Evolutionary conservation across 2,888 invertebrate genomes (phyloP).

Genomic region (Aleiodes leptofemur): DNA sequence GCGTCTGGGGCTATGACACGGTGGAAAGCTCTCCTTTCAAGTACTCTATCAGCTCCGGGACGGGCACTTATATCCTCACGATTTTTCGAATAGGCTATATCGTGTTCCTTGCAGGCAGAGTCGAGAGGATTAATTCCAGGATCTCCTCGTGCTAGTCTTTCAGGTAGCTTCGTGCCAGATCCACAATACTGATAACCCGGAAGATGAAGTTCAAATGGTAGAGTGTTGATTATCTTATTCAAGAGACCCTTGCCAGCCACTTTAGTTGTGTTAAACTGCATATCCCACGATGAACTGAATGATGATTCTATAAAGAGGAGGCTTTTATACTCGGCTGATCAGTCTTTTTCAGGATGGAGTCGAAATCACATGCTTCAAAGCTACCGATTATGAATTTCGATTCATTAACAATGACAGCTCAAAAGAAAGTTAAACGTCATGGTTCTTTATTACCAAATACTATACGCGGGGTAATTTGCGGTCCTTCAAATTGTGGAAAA

Average conservation of each 20-base stretch:
- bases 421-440: not conserved
- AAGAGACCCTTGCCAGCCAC: conserved; percentile 42
- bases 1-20: conserved; percentile 62
- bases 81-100: conserved; percentile 56
- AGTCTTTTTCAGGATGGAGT: conserved; percentile 2
- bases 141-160: too few relatives aligned
- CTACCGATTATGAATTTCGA: not conserved
- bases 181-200: conserved; percentile 59
- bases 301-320: not conserved
- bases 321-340: not conserved
- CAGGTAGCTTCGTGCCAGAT: too few relatives aligned
- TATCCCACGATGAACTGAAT: not conserved
- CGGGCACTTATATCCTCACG: conserved; percentile 52
- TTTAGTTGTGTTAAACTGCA: not conserved
- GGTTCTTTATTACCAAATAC: conserved; percentile 13
- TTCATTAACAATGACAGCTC: not conserved
- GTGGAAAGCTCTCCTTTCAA: conserved; percentile 65
- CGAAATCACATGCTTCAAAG: not conserved
- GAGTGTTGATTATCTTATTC: conserved; percentile 49
- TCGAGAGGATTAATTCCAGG: conserved; percentile 59
- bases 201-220: conserved; percentile 55
- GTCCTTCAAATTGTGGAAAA: conserved; percentile 49
- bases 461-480: conserved; percentile 18
- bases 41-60: conserved; percentile 66
- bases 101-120: conserved; percentile 57